A percentile compares a stretch with the other conserved stretches of the same genome.
Conservation (phyloP, 2,113 vertebrate species). For the Syngnathus floridae region DNA sequence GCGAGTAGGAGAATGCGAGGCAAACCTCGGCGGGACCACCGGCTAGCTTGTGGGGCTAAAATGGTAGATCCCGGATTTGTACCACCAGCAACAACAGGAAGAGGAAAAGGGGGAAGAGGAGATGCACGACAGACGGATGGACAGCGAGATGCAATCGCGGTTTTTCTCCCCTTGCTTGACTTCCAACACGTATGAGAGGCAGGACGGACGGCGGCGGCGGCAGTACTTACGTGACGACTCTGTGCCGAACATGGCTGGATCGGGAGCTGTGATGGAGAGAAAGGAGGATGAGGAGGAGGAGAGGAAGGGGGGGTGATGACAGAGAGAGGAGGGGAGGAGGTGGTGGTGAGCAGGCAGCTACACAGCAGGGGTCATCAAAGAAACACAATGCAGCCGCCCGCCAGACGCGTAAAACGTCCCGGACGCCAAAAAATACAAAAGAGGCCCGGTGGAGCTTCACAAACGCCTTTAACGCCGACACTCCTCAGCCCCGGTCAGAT, state of each 20-base stretch:
- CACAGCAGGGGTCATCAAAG: conserved; percentile 88
- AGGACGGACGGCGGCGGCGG: conserved; percentile 34
- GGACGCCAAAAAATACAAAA: conserved; percentile 18
- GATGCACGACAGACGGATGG: conserved; percentile 16
- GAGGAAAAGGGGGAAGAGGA: conserved; percentile 26
- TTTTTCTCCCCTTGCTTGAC: neutral
- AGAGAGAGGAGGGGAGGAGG: conserved; percentile 54
- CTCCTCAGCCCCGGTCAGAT: conserved; percentile 34
- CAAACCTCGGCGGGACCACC: conserved; percentile 32
- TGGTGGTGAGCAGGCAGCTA: conserved; percentile 83
- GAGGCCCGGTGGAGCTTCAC: conserved; percentile 13
- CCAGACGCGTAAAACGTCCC: conserved; percentile 78
- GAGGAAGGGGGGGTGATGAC: conserved; percentile 28
- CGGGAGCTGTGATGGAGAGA: conserved; percentile 79
- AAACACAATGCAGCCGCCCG: conserved; percentile 83
- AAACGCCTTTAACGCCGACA: conserved; percentile 20
- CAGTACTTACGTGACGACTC: conserved; percentile 97
- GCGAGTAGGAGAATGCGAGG: conserved; percentile 23
- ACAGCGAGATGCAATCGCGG: conserved; percentile 22
- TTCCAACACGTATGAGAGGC: conserved; percentile 20
- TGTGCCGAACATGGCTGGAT: conserved; percentile 97
- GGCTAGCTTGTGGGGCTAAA: conserved; percentile 57
- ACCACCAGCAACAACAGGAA: conserved; percentile 57
- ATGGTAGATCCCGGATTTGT: conserved; percentile 61
- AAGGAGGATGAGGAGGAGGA: conserved; percentile 56